These are phyloP conservation scores for Ambastaia sidthimunki DNA, from an alignment of 2,797 vertebrate species.

Conservation along the genomic window DNA sequence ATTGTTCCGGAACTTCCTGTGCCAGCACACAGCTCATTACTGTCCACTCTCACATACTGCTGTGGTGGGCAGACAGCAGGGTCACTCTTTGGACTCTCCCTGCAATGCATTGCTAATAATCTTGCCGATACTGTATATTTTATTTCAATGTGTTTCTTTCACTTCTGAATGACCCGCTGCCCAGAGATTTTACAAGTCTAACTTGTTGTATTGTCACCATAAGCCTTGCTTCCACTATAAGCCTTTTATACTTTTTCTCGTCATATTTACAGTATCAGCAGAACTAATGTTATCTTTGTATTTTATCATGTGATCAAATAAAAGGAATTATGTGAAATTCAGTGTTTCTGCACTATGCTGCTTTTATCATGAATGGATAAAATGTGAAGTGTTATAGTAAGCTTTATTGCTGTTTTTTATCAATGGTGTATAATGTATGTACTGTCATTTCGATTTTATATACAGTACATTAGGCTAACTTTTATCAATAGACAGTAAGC, in stretches of 20 bases:
- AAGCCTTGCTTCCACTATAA: conserved; percentile 16
- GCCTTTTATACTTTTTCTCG: conserved; percentile 53
- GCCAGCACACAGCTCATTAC: conserved; percentile 45
- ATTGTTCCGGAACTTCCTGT: conserved; percentile 53
- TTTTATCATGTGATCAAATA: conserved; percentile 70
- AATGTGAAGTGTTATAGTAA: no score
- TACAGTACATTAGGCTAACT: not conserved
- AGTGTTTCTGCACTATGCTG: no score
- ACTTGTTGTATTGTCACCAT: conserved; percentile 28
- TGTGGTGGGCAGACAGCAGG: not conserved
- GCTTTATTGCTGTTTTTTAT: not conserved
- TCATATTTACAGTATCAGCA: conserved; percentile 69
- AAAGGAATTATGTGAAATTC: conserved; percentile 44
- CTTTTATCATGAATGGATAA: no score
- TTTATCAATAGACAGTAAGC: not conserved
- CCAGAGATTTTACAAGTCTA: conserved; percentile 13
- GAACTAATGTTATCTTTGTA: conserved; percentile 69
- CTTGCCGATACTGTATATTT: conserved; percentile 9
- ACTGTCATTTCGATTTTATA: not conserved
- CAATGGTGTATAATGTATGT: not conserved
- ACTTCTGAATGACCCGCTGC: conserved; percentile 1
- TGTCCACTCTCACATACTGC: conserved; percentile 34
- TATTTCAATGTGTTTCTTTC: conserved; percentile 9
- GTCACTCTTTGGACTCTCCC: not conserved
- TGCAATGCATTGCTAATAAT: conserved; percentile 9